Conservation (phyloP, 2,113 vertebrate genomes). For the Nematolebias whitei region DNA sequence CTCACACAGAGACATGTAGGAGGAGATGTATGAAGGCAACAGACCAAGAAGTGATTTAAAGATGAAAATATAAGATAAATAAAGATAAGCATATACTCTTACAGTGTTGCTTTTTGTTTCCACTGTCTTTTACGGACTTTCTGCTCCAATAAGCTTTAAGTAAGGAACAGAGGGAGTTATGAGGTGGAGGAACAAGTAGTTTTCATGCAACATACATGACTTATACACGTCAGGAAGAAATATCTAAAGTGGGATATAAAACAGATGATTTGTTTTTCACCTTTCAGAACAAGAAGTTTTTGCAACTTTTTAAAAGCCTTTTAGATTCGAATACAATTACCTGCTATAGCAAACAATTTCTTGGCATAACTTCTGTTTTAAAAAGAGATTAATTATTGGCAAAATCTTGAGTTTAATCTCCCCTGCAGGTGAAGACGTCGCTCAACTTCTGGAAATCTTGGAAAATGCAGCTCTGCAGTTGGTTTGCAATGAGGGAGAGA, state of each 20-base stretch:
- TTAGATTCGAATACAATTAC: no score
- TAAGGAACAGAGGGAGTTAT: not conserved
- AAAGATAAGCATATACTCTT: no score
- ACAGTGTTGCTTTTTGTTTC: not conserved
- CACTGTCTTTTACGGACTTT: slow-evolving; percentile 32
- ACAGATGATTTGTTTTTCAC: not conserved
- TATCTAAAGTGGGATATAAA: not conserved
- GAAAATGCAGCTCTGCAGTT: not conserved
- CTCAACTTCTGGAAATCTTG: not conserved
- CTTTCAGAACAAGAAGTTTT: not conserved
- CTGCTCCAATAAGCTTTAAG: slow-evolving; percentile 40
- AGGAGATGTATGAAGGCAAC: no score
- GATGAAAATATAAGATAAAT: no score
- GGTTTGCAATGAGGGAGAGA: not conserved
- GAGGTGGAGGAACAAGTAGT: not conserved
- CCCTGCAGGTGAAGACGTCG: not conserved
- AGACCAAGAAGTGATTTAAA: no score
- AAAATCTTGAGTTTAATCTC: not conserved
- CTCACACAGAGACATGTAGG: no score
- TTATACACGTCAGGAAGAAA: not conserved
- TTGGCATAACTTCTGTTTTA: no score
- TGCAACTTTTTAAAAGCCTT: no score
- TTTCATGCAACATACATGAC: not conserved
- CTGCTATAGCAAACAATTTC: no score
- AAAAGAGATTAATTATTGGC: no score